Base-by-base conservation (phyloP, 2,797 vertebrate genomes). In the Thamnophis elegans region DNA sequence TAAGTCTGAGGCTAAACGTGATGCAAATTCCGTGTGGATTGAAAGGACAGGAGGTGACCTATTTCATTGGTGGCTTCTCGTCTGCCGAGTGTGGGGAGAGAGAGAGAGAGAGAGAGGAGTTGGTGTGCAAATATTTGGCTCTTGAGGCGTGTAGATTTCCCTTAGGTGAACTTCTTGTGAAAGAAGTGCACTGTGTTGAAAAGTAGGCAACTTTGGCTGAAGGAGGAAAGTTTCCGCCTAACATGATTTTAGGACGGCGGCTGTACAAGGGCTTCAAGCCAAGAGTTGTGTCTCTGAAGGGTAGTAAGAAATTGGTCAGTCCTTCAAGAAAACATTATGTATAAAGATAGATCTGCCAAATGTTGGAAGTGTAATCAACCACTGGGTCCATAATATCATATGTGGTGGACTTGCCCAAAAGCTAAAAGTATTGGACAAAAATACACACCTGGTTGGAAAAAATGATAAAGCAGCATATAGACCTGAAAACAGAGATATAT, bases 151-250 rank as follows among this genome's bases (percentile, higher is more conserved):
- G 9, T 36, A 18, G 28, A 82, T 93, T 90, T 93, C 89, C 92
- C 85, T 93, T 68, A 93, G 92, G 89, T 91, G 89, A 93, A 93
- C 92, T 88, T 59, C 92, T 88, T 59, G 88, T 93, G 92, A 93
- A 93, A 90, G 92, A 60, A 9, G 22, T n/a, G 8, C 92, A 90
- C 85, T 93, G 89, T 93, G 2, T n/a, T 54, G 53, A 12, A 28
- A 78, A 88, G 0, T 9, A 20, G 85, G 42, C 28, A 47, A 42
- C 18, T 2, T 60, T 60, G 65, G 85, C 65, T 68, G 59, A 90
- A 88, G 92, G 65, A 22, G 51, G 62, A 54, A 36, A 32, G 58
- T 91, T 42, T 68, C 85, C 54, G 65, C 88, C 73, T 92, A 89
- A 42, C 28, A 65, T 85, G 54, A 65, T 53, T 86, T 54, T 1